Evolutionary conservation across 2,888 invertebrate genomes (phyloP), one percentile per base, ranked within the genome.

Genomic region (Leuctra nigra): DNA sequence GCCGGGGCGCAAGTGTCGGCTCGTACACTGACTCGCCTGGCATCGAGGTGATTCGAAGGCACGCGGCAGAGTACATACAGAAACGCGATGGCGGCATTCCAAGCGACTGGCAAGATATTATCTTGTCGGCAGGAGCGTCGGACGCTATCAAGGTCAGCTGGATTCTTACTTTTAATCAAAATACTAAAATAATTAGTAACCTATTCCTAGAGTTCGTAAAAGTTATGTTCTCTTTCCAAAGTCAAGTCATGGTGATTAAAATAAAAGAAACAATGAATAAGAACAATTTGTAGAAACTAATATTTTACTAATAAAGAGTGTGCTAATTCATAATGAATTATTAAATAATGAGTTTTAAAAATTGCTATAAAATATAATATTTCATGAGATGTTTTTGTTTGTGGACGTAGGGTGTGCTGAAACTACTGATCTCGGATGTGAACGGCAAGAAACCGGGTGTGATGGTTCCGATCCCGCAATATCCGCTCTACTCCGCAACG

Each of bases 381-480:
- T 4, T 14, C 9, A 7, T 7, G 4, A 7, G 29, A 6, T 6
- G 29, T 39, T 39, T 11, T 39, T 54, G n/a, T 23, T 39, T 35
- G 68, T 69, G 16, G n/a, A n/a, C n/a, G n/a, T 68, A 82, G 80
- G 75, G 84, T 64, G 78, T 90, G 1, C 73, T 96, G 67, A 86
- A 89, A 72, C 70, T 91, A 63, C 75, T 88, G 62, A 81, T 81
- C 66, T 78, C 77, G 62, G 62, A 71, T 1, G 63, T 78, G 24
- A 70, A 73, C 61, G 80, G 81, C 2, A 82, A 82, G 66, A 72
- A 76, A 55, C 80, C 87, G 0, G 98, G 96, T 2, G 84, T 98
- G 4, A 83, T 99, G 90, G 87, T 97, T 64, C 99, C 99, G 0
- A 98, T 96, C 69, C 99, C 99, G 0, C 98, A 99, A 71, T 99